Percentiles rank a stretch among this genome's conserved stretches.
phyloP scores from a whole-genome alignment of 2,888 invertebrate species.

The Drosophila neotestacea region DNA sequence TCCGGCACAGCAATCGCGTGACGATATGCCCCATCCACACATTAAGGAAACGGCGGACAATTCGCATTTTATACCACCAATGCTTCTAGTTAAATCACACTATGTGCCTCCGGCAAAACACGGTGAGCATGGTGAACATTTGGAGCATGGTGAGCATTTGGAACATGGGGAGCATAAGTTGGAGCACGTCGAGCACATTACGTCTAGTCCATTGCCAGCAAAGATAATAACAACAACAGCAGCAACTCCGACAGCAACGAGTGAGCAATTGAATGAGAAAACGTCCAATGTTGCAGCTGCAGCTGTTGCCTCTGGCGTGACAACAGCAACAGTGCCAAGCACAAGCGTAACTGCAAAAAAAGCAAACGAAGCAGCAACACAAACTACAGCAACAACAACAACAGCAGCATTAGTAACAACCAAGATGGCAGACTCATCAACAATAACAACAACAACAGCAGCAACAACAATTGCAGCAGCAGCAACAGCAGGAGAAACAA shows the following conservation, averaged over 20 bases:
- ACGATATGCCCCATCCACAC: slow-evolving; percentile 76
- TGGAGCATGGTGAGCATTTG: slow-evolving; percentile 42
- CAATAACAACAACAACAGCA: slow-evolving; percentile 12
- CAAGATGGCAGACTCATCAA: background rate
- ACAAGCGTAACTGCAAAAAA: slow-evolving; percentile 14
- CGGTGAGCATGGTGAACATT: slow-evolving; percentile 45
- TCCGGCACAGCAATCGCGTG: slow-evolving; percentile 75
- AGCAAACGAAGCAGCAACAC: slow-evolving; percentile 20
- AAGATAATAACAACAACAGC: slow-evolving; percentile 6
- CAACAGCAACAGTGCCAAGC: slow-evolving; percentile 17
- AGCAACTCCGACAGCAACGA: slow-evolving; percentile 25
- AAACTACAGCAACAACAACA: slow-evolving; percentile 6
- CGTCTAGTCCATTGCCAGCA: slow-evolving; percentile 7
- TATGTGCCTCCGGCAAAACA: slow-evolving; percentile 84
- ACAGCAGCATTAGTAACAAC: slow-evolving; percentile 3
- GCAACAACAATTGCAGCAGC: slow-evolving; percentile 29
- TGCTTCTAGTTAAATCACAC: slow-evolving; percentile 85
- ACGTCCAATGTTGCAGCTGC: slow-evolving; percentile 8
- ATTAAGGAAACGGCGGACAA: slow-evolving; percentile 83
- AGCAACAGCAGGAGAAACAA: slow-evolving; percentile 24
- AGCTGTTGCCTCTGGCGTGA: slow-evolving; percentile 2
- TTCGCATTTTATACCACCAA: slow-evolving; percentile 85
- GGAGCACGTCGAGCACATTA: slow-evolving; percentile 16
- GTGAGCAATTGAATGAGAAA: slow-evolving; percentile 23
- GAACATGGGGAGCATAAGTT: slow-evolving; percentile 21